phyloP scores from a whole-genome alignment of 1,140 invertebrate genomes.

The Phocides pigmalion region DNA sequence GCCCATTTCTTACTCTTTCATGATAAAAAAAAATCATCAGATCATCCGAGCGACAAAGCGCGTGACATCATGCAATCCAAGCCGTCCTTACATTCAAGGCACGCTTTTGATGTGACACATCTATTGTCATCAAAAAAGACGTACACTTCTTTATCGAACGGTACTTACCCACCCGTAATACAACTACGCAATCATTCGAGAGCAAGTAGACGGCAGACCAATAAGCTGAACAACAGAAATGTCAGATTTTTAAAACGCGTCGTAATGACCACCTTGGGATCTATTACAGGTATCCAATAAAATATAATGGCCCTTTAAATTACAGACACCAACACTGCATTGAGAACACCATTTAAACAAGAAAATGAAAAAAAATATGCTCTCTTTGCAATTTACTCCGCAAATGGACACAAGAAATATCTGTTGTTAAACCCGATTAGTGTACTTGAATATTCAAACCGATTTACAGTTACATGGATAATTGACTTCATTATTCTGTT shows the following conservation, averaged over 20 bases:
- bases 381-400: conserved; percentile 8
- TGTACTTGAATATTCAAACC: background rate
- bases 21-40: no score
- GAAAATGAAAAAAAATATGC: conserved; percentile 15
- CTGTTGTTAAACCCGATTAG: background rate
- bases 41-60: no score
- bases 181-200: conserved; percentile 6
- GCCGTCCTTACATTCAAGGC: no score
- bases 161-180: background rate
- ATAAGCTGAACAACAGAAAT: conserved; percentile 23
- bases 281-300: conserved; percentile 28
- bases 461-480: background rate
- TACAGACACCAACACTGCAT: conserved; percentile 24
- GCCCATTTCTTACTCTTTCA: no score
- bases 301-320: conserved; percentile 27
- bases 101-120: no score
- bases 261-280: conserved; percentile 23
- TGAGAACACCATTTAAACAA: conserved; percentile 18
- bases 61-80: no score
- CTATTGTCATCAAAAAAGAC: no score
- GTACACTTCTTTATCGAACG: background rate
- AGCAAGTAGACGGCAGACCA: conserved; percentile 9
- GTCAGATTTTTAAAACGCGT: conserved; percentile 24
- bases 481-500: background rate
- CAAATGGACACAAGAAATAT: background rate